These are phyloP conservation scores for Drosophila siamana DNA, from an alignment of 2,888 invertebrate genomes.

Conservation along the genomic window DNA sequence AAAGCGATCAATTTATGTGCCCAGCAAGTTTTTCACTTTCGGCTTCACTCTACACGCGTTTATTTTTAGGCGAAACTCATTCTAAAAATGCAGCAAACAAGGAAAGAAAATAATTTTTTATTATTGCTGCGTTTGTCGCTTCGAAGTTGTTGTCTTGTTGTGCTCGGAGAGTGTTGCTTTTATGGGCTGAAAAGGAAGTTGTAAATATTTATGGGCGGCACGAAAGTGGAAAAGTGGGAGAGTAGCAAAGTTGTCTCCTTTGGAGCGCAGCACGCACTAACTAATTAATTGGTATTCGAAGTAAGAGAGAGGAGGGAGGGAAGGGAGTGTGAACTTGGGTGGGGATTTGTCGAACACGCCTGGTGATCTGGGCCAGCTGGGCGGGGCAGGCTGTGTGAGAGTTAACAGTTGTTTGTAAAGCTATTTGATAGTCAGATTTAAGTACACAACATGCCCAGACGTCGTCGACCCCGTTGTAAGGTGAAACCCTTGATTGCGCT, in stretches of 20 bases:
- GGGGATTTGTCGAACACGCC: background rate
- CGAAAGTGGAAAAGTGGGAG: constrained; percentile 51
- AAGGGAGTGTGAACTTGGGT: background rate
- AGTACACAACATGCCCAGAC: constrained; percentile 62
- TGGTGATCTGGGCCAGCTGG: too few relatives aligned
- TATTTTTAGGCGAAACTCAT: constrained; percentile 55
- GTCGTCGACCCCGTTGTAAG: constrained; percentile 67
- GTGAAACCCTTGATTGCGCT: constrained; percentile 38
- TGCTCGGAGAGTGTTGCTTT: constrained; percentile 43
- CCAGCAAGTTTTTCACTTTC: constrained; percentile 54
- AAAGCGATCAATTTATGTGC: constrained; percentile 62
- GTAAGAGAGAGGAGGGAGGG: constrained; percentile 57
- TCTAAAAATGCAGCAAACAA: constrained; percentile 56
- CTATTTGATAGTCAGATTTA: constrained; percentile 37
- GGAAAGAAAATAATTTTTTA: constrained; percentile 43
- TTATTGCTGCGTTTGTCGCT: constrained; percentile 45
- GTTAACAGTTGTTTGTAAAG: constrained; percentile 28
- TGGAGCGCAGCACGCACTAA: constrained; percentile 42
- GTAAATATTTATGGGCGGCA: constrained; percentile 71
- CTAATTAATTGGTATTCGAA: constrained; percentile 64
- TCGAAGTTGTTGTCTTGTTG: constrained; percentile 13
- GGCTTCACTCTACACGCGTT: constrained; percentile 17
- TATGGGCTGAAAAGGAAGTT: constrained; percentile 70
- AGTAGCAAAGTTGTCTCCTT: constrained; percentile 31
- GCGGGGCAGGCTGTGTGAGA: constrained; percentile 32